These are phyloP conservation scores for Hippasteria phrygiana DNA, from an alignment of 53 echinoderm and acorn worm species.

Conservation along the genomic window DNA sequence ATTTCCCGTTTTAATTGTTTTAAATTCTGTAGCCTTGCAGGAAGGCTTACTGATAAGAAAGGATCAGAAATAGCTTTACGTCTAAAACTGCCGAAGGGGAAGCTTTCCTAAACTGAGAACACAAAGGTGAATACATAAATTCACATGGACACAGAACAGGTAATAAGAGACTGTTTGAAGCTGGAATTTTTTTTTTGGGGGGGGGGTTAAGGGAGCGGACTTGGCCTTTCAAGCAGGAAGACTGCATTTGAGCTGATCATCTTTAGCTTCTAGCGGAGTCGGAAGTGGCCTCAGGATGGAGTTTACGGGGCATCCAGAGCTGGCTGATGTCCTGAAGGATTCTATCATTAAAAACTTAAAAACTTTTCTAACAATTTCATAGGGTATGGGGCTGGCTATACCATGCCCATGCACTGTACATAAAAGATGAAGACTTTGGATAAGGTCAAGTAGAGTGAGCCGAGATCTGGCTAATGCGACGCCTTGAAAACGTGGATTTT, in stretches of 20 bases:
- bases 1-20: background rate
- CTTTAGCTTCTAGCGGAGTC: no score
- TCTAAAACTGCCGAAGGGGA: background rate
- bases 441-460: no score
- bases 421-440: no score
- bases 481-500: no score
- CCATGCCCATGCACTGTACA: no score
- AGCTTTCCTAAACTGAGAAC: background rate
- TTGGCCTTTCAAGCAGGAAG: slow-evolving; percentile 7
- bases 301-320: background rate
- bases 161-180: background rate
- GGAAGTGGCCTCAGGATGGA: background rate
- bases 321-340: background rate
- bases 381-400: no score
- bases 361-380: no score
- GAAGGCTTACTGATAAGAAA: background rate
- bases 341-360: background rate
- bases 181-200: background rate
- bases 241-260: background rate
- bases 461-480: no score
- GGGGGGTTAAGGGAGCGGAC: no score
- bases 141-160: background rate
- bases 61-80: background rate
- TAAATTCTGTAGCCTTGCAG: background rate
- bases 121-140: background rate